These are phyloP conservation scores for Puntigrus tetrazona DNA, from an alignment of 2,113 vertebrate species.

Conservation along the genomic window DNA sequence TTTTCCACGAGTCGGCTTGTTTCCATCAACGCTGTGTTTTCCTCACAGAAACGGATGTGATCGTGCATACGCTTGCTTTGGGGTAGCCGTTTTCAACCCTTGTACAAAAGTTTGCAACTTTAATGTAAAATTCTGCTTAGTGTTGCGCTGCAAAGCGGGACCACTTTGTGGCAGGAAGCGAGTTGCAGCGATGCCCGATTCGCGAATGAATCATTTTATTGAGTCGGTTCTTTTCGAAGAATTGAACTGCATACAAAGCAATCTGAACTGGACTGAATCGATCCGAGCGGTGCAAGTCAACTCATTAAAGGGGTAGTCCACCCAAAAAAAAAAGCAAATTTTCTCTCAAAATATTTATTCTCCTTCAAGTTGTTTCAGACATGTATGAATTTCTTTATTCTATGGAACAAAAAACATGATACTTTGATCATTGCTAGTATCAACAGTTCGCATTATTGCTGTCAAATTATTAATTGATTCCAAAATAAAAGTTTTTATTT, in stretches of 20 bases:
- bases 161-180: constrained; percentile 79
- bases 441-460: too few relatives aligned
- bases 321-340: too few relatives aligned
- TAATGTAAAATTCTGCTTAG: constrained; percentile 64
- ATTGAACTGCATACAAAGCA: background rate
- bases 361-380: background rate
- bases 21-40: constrained; percentile 29
- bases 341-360: background rate
- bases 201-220: background rate
- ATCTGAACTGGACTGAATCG: background rate
- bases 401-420: background rate
- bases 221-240: constrained; percentile 15
- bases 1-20: constrained; percentile 64
- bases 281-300: too few relatives aligned
- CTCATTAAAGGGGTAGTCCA: too few relatives aligned
- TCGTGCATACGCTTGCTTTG: constrained; percentile 17
- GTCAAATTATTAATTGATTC: too few relatives aligned
- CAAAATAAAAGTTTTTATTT: too few relatives aligned
- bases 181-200: constrained; percentile 14
- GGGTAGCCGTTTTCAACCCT: background rate
- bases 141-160: constrained; percentile 67
- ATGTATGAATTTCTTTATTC: background rate
- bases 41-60: background rate
- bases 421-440: too few relatives aligned
- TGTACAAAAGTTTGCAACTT: constrained; percentile 75